These are phyloP conservation scores for Phainopepla nitens DNA, from an alignment of 2,113 vertebrate genomes.

Conservation along the genomic window DNA sequence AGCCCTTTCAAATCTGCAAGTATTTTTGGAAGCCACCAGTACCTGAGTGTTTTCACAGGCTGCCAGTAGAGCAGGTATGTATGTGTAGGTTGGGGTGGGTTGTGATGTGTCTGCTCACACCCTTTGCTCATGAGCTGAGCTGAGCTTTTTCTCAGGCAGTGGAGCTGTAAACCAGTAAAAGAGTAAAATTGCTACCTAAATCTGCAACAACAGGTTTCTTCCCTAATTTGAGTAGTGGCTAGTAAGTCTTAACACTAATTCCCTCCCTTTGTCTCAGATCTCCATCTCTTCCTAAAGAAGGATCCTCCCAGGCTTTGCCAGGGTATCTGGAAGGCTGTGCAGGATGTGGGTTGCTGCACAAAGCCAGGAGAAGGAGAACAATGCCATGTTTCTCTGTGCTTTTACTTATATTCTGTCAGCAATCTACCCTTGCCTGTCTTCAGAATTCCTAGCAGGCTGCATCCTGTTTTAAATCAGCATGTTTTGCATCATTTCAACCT, in stretches of 20 bases:
- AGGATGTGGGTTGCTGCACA: not conserved
- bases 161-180: not conserved
- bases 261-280: not conserved
- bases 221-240: not conserved
- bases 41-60: not conserved
- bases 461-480: not conserved
- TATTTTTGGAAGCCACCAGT: not conserved
- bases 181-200: not conserved
- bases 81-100: not conserved
- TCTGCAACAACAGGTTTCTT: not conserved
- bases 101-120: not conserved
- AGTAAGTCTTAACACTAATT: conserved; percentile 21
- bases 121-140: not conserved
- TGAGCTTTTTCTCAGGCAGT: not conserved
- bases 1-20: not conserved
- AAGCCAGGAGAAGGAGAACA: not conserved
- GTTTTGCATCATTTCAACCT: not conserved
- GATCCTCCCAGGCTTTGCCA: not conserved
- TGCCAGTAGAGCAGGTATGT: not conserved
- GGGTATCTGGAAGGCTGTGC: not conserved
- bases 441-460: not conserved
- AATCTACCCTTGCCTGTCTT: not conserved
- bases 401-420: not conserved
- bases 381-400: not conserved
- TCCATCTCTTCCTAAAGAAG: not conserved